A percentile compares a stretch with the other conserved stretches of the same genome.
These are phyloP conservation scores for Xerus inauris DNA, from an alignment of 2,113 vertebrate genomes.

Conservation along the genomic window DNA sequence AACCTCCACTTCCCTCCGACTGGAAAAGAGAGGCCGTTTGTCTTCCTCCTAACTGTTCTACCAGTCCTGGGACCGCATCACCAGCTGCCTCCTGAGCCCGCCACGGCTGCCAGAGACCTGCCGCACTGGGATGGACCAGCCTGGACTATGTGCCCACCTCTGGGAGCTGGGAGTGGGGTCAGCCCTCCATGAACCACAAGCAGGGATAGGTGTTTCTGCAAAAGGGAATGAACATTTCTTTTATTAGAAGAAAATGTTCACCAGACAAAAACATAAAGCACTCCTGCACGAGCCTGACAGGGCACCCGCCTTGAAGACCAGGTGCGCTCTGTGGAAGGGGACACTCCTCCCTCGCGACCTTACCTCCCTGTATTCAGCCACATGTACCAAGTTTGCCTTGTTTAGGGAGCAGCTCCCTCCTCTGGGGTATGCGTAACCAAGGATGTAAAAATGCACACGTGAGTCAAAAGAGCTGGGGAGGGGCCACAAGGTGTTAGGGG, in stretches of 20 bases:
- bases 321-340: no score
- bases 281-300: background rate
- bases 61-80: background rate
- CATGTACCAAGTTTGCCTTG: background rate
- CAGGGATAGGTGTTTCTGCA: background rate
- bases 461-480: background rate
- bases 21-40: background rate
- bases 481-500: background rate
- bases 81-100: background rate
- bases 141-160: background rate
- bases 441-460: background rate
- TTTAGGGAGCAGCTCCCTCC: background rate
- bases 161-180: background rate
- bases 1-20: background rate
- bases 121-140: background rate
- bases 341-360: background rate
- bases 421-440: background rate
- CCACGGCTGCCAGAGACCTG: background rate
- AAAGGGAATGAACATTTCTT: background rate
- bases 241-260: background rate
- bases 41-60: background rate
- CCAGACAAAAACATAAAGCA: background rate
- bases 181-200: background rate
- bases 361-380: background rate
- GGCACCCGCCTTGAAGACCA: background rate